phyloP scores from a whole-genome alignment of 2,888 invertebrate species.

The Sesia apiformis region DNA sequence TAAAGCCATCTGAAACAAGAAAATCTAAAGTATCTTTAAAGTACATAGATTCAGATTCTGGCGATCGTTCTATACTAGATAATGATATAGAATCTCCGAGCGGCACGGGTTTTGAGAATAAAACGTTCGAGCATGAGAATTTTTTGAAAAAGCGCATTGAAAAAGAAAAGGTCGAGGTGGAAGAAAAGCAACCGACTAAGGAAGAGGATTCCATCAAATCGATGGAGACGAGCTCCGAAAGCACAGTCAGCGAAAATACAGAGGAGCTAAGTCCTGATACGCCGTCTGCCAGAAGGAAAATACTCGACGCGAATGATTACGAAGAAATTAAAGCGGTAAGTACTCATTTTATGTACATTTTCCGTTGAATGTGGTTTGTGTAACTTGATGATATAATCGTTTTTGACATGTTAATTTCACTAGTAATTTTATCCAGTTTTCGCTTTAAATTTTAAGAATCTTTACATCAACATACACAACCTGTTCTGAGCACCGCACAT shows the following conservation, averaged over 20 bases:
- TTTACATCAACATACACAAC: not conserved
- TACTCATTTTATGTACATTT: constrained; percentile 14
- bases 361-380: not conserved
- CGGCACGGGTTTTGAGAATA: constrained; percentile 65
- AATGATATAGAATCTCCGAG: constrained; percentile 64
- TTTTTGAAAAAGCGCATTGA: constrained; percentile 60
- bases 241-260: constrained; percentile 54
- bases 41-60: constrained; percentile 55
- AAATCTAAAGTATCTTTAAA: constrained; percentile 40
- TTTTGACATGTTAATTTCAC: too few species aligned
- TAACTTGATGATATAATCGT: too few species aligned
- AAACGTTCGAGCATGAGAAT: constrained; percentile 66
- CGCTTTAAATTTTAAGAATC: too few species aligned
- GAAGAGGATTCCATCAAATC: constrained; percentile 45
- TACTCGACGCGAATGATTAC: constrained; percentile 44
- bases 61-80: constrained; percentile 43
- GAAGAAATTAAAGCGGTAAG: constrained; percentile 61
- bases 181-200: constrained; percentile 29
- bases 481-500: not conserved
- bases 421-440: too few species aligned
- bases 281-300: constrained; percentile 45
- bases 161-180: constrained; percentile 41
- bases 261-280: constrained; percentile 59
- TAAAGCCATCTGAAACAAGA: constrained; percentile 21
- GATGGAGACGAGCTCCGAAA: constrained; percentile 66